A percentile compares a stretch with the other conserved stretches of the same genome.
phyloP scores from a whole-genome alignment of 2,888 invertebrate species.

The Cheilosia soror region DNA sequence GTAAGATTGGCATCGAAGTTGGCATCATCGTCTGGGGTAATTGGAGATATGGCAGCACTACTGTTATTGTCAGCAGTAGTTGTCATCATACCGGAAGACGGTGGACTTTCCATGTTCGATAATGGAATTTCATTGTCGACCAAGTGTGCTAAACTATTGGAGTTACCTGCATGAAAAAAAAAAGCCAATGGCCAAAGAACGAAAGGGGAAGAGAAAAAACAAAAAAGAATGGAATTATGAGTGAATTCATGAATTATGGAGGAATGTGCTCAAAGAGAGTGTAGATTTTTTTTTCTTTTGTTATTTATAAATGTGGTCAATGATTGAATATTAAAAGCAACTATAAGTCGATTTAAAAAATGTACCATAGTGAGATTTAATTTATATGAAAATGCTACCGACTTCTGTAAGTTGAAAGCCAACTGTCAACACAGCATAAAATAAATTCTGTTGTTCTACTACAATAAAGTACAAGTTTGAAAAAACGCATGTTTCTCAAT shows the following conservation, averaged over 20 bases:
- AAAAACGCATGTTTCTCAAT: not conserved
- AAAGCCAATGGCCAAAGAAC: conserved; percentile 34
- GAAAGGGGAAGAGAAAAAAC: conserved; percentile 50
- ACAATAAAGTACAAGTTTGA: not conserved
- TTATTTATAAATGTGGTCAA: conserved; percentile 24
- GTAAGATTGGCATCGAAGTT: conserved; percentile 79
- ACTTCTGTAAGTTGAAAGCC: not conserved
- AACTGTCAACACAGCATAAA: too few species aligned
- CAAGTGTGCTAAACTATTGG: conserved; percentile 88
- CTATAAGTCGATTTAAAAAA: conserved; percentile 20
- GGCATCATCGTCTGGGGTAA: conserved; percentile 82
- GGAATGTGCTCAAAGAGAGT: conserved; percentile 12
- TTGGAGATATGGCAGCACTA: conserved; percentile 78
- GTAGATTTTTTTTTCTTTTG: conserved; percentile 7
- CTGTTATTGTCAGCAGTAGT: conserved; percentile 74
- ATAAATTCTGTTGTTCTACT: not conserved
- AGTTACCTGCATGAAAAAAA: conserved; percentile 85
- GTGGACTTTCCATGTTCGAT: conserved; percentile 84
- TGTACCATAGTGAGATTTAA: not conserved
- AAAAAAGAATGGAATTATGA: conserved; percentile 61
- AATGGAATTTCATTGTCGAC: conserved; percentile 87
- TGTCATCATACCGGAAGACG: conserved; percentile 78
- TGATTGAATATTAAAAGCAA: conserved; percentile 37
- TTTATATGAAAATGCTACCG: not conserved
- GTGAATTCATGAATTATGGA: conserved; percentile 48